Evolutionary conservation across 2,888 invertebrate genomes (phyloP).

Genomic region (Agriopis marginaria): DNA sequence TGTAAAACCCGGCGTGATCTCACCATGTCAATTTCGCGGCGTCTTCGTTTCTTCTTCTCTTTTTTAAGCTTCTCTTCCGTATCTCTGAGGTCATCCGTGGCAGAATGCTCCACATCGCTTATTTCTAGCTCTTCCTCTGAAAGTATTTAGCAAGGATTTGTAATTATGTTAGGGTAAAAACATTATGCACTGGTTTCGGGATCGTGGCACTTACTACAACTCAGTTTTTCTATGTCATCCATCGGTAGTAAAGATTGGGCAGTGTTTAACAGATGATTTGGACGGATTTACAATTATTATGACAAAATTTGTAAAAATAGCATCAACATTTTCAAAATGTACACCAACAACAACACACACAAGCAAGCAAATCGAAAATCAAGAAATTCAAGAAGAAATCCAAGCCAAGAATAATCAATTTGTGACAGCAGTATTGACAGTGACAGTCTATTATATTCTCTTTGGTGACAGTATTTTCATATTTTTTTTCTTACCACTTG

Average conservation of each 20-base stretch:
- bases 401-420: neutral
- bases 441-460: too few species aligned
- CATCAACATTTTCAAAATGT: neutral
- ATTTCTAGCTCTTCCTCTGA: slow-evolving; percentile 78
- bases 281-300: neutral
- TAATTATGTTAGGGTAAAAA: neutral
- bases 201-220: slow-evolving; percentile 72
- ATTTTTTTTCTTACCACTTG: too few species aligned
- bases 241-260: slow-evolving; percentile 45
- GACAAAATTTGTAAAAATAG: too few species aligned
- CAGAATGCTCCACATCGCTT: slow-evolving; percentile 79
- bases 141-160: slow-evolving; percentile 36
- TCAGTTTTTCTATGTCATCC: slow-evolving; percentile 77
- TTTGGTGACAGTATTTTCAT: too few species aligned
- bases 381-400: too few species aligned
- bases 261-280: slow-evolving; percentile 2
- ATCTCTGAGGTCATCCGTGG: slow-evolving; percentile 74
- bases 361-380: too few species aligned
- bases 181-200: neutral
- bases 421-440: too few species aligned
- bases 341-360: neutral
- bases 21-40: slow-evolving; percentile 81
- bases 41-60: slow-evolving; percentile 72
- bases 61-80: slow-evolving; percentile 68
- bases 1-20: slow-evolving; percentile 8